Evolutionary conservation across 2,797 vertebrate genomes (phyloP).

Genomic region (Denticeps clupeoides): DNA sequence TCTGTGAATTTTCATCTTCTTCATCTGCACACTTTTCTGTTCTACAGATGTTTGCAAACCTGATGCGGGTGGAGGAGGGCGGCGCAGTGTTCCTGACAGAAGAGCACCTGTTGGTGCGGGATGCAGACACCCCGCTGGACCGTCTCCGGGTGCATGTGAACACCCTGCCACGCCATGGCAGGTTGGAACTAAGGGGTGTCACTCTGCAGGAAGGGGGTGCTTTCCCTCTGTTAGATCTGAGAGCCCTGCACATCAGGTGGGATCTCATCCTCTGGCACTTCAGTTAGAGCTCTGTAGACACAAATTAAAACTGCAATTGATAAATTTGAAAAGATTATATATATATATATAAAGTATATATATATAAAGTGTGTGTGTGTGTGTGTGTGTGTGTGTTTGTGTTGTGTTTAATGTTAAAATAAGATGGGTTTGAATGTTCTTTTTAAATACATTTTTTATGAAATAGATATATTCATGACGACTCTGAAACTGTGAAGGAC

Average conservation of each 20-base stretch:
- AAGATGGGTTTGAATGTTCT: neutral
- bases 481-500: slow-evolving; percentile 76
- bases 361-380: too few species aligned
- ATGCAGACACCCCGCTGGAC: slow-evolving; percentile 46
- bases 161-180: slow-evolving; percentile 32
- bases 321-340: too few species aligned
- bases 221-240: slow-evolving; percentile 49
- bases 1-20: neutral
- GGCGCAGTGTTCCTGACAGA: slow-evolving; percentile 45
- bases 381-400: too few species aligned
- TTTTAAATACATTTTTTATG: neutral
- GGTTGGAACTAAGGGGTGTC: slow-evolving; percentile 43
- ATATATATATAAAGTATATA: too few species aligned
- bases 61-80: slow-evolving; percentile 56
- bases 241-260: slow-evolving; percentile 48
- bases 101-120: slow-evolving; percentile 51
- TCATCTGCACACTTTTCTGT: neutral
- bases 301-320: neutral
- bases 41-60: slow-evolving; percentile 55
- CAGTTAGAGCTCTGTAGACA: neutral
- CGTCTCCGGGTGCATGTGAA: slow-evolving; percentile 44
- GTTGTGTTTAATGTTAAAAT: neutral
- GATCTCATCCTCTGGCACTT: neutral
- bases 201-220: slow-evolving; percentile 33
- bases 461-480: slow-evolving; percentile 75